Percentiles rank a stretch among this genome's conserved stretches.
Evolutionary conservation across 2,888 invertebrate genomes (phyloP).

Genomic region (Chymomyza procnemis): DNA sequence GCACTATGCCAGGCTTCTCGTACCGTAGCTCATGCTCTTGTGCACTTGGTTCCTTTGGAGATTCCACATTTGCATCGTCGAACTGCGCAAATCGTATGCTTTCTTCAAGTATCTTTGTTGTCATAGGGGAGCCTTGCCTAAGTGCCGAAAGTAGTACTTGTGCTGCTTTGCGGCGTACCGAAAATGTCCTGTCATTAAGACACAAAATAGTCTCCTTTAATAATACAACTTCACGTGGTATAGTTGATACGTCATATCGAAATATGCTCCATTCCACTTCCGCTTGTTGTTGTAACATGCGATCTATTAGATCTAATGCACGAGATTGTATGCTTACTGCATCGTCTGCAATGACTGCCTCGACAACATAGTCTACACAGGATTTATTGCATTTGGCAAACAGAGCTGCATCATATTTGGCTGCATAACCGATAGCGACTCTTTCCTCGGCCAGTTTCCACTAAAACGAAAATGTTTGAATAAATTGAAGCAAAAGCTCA

Average conservation of each 20-base stretch:
- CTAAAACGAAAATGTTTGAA: constrained; percentile 32
- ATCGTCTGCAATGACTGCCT: constrained; percentile 74
- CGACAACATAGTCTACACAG: constrained; percentile 67
- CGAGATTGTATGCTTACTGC: constrained; percentile 68
- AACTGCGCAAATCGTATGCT: constrained; percentile 67
- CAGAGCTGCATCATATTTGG: constrained; percentile 77
- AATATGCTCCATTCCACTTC: constrained; percentile 77
- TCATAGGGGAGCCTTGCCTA: constrained; percentile 69
- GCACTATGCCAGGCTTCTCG: constrained; percentile 56
- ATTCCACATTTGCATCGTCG: constrained; percentile 51
- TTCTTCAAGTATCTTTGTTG: constrained; percentile 72
- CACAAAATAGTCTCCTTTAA: constrained; percentile 72
- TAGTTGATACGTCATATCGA: constrained; percentile 75
- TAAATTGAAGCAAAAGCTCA: background rate
- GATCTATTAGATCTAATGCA: constrained; percentile 72
- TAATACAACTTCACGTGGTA: constrained; percentile 74
- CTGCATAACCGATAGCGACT: constrained; percentile 75
- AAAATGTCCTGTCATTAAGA: constrained; percentile 72
- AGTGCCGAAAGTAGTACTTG: constrained; percentile 70
- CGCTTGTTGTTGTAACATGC: constrained; percentile 72
- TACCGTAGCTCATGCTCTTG: constrained; percentile 68
- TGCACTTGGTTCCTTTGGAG: constrained; percentile 55
- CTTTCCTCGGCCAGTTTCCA: constrained; percentile 74
- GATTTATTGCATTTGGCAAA: constrained; percentile 77
- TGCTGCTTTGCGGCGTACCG: constrained; percentile 73